phyloP scores from a whole-genome alignment of 2,888 invertebrate species.

The Melanostoma scalare region DNA sequence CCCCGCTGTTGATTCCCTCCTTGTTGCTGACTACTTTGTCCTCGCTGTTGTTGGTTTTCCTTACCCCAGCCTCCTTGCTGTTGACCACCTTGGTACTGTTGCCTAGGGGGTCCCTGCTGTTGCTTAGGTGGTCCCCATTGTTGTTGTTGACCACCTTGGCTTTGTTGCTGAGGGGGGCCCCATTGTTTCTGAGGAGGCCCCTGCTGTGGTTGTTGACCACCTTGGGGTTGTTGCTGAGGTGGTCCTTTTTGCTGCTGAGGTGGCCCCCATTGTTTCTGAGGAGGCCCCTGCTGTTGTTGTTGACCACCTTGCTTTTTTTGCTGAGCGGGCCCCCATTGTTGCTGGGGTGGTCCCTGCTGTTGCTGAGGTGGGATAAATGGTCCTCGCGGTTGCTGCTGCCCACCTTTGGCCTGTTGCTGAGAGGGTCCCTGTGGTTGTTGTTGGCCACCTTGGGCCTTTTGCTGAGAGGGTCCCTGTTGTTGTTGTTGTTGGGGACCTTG shows the following conservation, averaged over 20 bases:
- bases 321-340: neutral
- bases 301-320: neutral
- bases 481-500: neutral
- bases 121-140: conserved; percentile 3
- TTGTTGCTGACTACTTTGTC: conserved; percentile 34
- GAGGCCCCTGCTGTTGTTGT: conserved; percentile 7
- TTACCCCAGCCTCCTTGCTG: neutral
- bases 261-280: too few species aligned
- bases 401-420: conserved; percentile 3
- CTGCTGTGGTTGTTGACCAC: neutral
- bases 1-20: conserved; percentile 22
- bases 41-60: neutral
- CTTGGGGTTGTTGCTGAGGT: neutral
- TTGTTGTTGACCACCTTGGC: conserved; percentile 34
- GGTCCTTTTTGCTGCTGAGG: too few species aligned
- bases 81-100: conserved; percentile 5
- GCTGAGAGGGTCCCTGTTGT: conserved; percentile 30
- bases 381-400: conserved; percentile 7
- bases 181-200: conserved; percentile 44
- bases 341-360: conserved; percentile 17
- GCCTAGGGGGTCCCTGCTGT: neutral
- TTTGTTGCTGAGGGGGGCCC: neutral
- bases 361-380: neutral
- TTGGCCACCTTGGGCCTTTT: conserved; percentile 18
- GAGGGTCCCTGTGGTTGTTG: conserved; percentile 17